Base-by-base conservation (phyloP, 2,888 invertebrate genomes). In the Hypena proboscidalis region DNA sequence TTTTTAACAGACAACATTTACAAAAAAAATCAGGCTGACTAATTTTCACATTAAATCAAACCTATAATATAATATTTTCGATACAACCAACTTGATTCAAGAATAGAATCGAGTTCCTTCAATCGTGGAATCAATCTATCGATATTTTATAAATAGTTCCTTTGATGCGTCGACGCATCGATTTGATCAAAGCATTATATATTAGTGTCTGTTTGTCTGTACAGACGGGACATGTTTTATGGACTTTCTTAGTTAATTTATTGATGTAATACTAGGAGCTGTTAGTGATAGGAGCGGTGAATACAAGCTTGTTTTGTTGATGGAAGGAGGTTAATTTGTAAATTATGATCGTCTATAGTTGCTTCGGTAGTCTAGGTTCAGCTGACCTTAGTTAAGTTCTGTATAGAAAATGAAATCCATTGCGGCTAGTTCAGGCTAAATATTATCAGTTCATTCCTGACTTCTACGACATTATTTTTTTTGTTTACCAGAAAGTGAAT, bases 181-280 rank as follows among this genome's bases (percentile, higher is more conserved):
- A 69, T 74, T 52, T 60, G 80, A 82, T 82, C 81, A 80, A 82
- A 82, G 77, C 55, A 33, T 63, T 63, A 53, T 60, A 57, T 49
- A 55, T 55, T 49, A 52, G 44, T 46, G 53, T 53, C 49, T 55
- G 62, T 53, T 51, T 43, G 65, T 56, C 41, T 44, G 64, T 56
- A 23, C 8, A 35, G 46, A 55, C 53, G 51, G 30, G 43, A 30
- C 61, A 55, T 60, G 72, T 70, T 78, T 77, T 78, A 74, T 73
- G 17, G 60, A 67, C 71, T 77, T 73, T 69, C 66, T 68, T 52
- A 41, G 54, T 57, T 54, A 67, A 62, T 64, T 60, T 62, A 65
- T 55, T 51, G 58, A 55, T 54, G 54, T 57, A 48, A 62, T 54
- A 49, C 43, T 62, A 20, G 48, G 34, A 42, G 29, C 38, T 13